phyloP scores from a whole-genome alignment of 2,888 invertebrate species.

The Parascotia fuliginaria region DNA sequence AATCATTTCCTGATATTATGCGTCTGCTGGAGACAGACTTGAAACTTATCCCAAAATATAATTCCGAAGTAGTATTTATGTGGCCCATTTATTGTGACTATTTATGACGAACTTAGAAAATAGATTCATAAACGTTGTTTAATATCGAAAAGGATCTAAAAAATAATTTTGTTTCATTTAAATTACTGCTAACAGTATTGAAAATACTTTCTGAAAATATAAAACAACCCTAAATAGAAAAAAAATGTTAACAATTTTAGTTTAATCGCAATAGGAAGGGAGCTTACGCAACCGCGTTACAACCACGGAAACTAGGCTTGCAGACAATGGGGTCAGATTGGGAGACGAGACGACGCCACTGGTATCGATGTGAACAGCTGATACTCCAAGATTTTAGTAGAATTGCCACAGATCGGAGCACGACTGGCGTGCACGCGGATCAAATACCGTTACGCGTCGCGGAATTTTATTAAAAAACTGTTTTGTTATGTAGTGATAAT shows the following conservation, averaged over 20 bases:
- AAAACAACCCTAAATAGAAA: neutral
- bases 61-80: no score
- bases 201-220: no score
- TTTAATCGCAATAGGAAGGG: slow-evolving; percentile 2
- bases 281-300: slow-evolving; percentile 25
- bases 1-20: no score
- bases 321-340: slow-evolving; percentile 74
- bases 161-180: no score
- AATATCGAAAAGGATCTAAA: no score
- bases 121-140: no score
- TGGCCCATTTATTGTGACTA: no score
- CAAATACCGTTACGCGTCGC: slow-evolving; percentile 28
- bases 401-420: slow-evolving; percentile 29
- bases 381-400: slow-evolving; percentile 72
- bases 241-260: neutral
- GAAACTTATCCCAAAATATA: no score
- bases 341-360: slow-evolving; percentile 79
- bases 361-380: slow-evolving; percentile 81
- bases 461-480: neutral
- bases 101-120: no score
- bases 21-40: no score
- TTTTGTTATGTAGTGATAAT: neutral
- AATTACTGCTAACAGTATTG: no score
- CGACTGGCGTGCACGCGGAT: slow-evolving; percentile 42
- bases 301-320: slow-evolving; percentile 54